These are phyloP conservation scores for Ophioninae sp. DNA, from an alignment of 2,888 invertebrate genomes.

Conservation along the genomic window DNA sequence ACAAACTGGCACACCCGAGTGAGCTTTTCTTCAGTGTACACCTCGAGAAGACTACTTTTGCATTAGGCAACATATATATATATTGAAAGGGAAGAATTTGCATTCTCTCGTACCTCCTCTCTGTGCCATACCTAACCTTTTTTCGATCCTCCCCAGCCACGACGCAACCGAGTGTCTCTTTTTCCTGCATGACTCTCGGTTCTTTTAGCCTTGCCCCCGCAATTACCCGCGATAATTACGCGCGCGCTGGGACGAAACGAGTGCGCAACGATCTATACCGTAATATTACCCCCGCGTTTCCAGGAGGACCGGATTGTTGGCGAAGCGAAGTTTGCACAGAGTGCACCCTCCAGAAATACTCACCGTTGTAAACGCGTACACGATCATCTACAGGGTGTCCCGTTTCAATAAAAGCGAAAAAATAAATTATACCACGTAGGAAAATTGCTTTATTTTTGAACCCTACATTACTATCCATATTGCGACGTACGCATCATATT, in stretches of 20 bases:
- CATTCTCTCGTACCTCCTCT: slow-evolving; percentile 23
- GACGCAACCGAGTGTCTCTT: slow-evolving; percentile 24
- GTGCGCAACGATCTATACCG: slow-evolving; percentile 55
- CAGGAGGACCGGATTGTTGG: slow-evolving; percentile 47
- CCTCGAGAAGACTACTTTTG: slow-evolving; percentile 62
- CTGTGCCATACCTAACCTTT: slow-evolving; percentile 43
- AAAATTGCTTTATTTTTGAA: too few species aligned
- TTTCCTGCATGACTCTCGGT: slow-evolving; percentile 59
- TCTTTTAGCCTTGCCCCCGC: slow-evolving; percentile 58
- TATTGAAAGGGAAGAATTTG: slow-evolving; percentile 19
- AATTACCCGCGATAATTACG: slow-evolving; percentile 68
- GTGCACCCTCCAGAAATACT: background rate
- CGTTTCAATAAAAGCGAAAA: background rate
- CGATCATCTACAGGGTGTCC: background rate
- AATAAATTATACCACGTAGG: too few species aligned
- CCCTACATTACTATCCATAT: too few species aligned
- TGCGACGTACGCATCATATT: too few species aligned
- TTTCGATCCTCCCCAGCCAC: slow-evolving; percentile 27
- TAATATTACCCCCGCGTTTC: slow-evolving; percentile 56
- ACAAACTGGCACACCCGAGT: slow-evolving; percentile 64
- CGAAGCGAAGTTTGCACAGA: slow-evolving; percentile 59
- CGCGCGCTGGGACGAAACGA: slow-evolving; percentile 60
- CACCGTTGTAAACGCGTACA: background rate
- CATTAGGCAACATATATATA: slow-evolving; percentile 58
- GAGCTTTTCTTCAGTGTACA: slow-evolving; percentile 26